These are phyloP conservation scores for Zoanthus solanderi DNA, from an alignment of 92 coral and sea anemone species.

Conservation along the genomic window DNA sequence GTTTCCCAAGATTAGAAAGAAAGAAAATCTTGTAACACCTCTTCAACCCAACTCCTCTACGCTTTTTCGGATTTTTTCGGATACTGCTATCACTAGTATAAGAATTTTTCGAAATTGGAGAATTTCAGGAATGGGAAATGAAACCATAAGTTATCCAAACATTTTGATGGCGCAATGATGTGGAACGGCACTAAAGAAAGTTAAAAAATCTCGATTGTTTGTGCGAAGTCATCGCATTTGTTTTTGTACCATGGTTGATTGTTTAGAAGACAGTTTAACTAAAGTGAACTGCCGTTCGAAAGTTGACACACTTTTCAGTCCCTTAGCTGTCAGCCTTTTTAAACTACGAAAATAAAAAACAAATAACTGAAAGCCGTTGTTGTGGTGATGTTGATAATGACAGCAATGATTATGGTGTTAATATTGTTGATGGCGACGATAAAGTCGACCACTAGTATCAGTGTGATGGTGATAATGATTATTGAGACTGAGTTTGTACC, in stretches of 20 bases:
- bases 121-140: background rate
- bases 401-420: background rate
- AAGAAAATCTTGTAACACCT: background rate
- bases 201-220: background rate
- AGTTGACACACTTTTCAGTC: background rate
- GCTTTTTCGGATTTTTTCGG: background rate
- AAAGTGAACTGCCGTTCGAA: background rate
- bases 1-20: conserved; percentile 65
- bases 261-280: background rate
- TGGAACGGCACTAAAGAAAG: background rate
- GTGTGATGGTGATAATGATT: background rate
- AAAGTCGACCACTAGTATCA: background rate
- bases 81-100: background rate
- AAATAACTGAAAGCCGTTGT: background rate
- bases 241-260: background rate
- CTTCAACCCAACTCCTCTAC: background rate
- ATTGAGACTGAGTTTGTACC: too few relatives aligned
- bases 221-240: background rate
- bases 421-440: background rate
- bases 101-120: background rate
- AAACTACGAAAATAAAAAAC: background rate
- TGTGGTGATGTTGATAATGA: background rate
- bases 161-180: background rate
- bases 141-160: background rate
- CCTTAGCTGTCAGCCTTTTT: background rate